Percentiles rank a stretch among this genome's conserved stretches.
phyloP scores from a whole-genome alignment of 2,113 vertebrate genomes.

The Osmerus eperlanus region DNA sequence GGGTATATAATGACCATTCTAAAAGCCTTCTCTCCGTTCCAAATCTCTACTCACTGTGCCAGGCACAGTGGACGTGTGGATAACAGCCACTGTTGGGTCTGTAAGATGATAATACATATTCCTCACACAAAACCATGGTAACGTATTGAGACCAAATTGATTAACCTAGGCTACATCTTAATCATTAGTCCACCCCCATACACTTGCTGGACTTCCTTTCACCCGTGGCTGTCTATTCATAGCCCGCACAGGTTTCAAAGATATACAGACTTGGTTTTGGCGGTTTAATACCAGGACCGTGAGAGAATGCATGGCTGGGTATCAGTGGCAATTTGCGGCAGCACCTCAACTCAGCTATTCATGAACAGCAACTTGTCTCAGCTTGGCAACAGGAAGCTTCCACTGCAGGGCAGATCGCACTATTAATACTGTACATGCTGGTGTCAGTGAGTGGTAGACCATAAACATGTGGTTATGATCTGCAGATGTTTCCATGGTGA shows the following conservation, averaged over 20 bases:
- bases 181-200: background rate
- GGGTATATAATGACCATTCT: constrained; percentile 9
- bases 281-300: too few species aligned
- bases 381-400: constrained; percentile 12
- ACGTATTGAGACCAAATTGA: background rate
- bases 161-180: too few species aligned
- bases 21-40: constrained; percentile 8
- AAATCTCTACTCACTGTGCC: constrained; percentile 11
- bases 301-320: background rate
- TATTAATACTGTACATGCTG: background rate
- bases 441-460: background rate
- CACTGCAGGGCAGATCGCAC: background rate
- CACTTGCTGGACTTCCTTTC: background rate
- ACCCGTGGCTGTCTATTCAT: background rate
- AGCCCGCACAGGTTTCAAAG: background rate
- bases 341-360: background rate
- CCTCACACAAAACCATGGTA: background rate
- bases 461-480: background rate
- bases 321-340: background rate
- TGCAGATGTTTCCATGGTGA: background rate
- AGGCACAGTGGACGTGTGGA: background rate
- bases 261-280: too few species aligned
- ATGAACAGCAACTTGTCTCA: constrained; percentile 16
- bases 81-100: constrained; percentile 9
- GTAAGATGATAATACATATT: constrained; percentile 4